Percentiles rank a stretch among this genome's conserved stretches.
Evolutionary conservation across 1,140 invertebrate species (phyloP).

Genomic region (Eciton burchellii): DNA sequence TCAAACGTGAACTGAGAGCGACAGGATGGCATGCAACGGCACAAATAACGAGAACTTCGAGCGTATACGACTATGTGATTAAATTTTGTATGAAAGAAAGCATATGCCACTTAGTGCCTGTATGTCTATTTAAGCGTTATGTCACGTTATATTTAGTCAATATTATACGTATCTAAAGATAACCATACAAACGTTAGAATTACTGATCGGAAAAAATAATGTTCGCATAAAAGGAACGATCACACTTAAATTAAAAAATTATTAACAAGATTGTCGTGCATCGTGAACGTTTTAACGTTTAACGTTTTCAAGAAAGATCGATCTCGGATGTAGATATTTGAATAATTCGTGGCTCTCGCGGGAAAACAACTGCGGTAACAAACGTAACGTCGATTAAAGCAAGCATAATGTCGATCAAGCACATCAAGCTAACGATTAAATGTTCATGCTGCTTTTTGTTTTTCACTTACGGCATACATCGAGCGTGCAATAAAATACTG

Average conservation of each 20-base stretch:
- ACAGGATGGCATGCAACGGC: neutral
- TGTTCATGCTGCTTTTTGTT: neutral
- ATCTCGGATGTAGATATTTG: conserved; percentile 7
- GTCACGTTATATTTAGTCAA: conserved; percentile 46
- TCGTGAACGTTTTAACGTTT: conserved; percentile 11
- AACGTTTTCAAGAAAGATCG: conserved; percentile 38
- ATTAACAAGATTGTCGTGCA: conserved; percentile 32
- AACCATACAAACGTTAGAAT: conserved; percentile 28
- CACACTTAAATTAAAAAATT: conserved; percentile 49
- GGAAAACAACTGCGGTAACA: neutral
- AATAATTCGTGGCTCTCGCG: conserved; percentile 1
- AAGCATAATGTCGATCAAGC: neutral
- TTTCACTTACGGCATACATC: neutral
- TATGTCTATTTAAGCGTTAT: conserved; percentile 51
- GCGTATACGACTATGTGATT: neutral
- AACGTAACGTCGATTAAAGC: neutral
- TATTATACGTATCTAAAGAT: conserved; percentile 45
- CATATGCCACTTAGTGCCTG: too few relatives aligned
- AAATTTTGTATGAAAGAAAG: conserved; percentile 17
- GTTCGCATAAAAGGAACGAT: conserved; percentile 26
- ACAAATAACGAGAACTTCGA: neutral
- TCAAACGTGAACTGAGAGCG: neutral
- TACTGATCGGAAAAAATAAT: conserved; percentile 43
- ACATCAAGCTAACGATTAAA: neutral
- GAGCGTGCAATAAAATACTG: neutral